A percentile compares a stretch with the other conserved stretches of the same genome.
Conservation (phyloP, 2,113 vertebrate genomes). For the Melanerpes formicivorus region DNA sequence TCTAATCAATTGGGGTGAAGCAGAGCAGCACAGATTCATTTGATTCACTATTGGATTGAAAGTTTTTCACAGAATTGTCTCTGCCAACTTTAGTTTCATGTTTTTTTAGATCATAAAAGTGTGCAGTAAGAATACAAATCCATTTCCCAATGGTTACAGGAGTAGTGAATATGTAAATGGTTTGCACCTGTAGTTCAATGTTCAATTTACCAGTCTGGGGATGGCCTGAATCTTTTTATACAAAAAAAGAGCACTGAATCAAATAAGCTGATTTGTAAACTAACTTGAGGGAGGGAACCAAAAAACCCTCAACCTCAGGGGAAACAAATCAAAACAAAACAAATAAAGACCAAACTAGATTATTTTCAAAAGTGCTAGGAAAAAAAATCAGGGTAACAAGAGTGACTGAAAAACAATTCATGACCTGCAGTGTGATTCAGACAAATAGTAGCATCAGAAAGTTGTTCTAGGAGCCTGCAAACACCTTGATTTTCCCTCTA, state of each 20-base stretch:
- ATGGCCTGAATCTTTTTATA: background rate
- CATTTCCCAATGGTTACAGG: background rate
- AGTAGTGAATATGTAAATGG: background rate
- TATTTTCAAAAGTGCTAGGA: background rate
- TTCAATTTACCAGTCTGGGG: background rate
- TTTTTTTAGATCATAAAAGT: background rate
- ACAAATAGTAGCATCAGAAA: background rate
- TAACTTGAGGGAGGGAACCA: background rate
- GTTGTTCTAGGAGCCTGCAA: background rate
- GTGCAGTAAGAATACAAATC: background rate
- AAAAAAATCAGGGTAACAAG: background rate
- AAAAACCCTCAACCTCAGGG: too few species aligned
- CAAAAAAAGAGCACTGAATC: background rate
- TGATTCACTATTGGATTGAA: background rate
- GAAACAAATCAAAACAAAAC: background rate
- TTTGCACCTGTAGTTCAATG: background rate
- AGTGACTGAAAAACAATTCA: background rate
- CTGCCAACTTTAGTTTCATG: background rate
- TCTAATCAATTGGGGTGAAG: background rate
- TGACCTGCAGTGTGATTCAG: background rate
- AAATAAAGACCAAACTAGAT: rapidly evolving
- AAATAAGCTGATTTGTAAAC: background rate
- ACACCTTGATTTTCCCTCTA: background rate
- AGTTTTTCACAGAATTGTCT: background rate
- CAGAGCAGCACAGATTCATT: background rate